These are phyloP conservation scores for Silurus lanzhouensis DNA, from an alignment of 2,797 vertebrate species.

Conservation along the genomic window DNA sequence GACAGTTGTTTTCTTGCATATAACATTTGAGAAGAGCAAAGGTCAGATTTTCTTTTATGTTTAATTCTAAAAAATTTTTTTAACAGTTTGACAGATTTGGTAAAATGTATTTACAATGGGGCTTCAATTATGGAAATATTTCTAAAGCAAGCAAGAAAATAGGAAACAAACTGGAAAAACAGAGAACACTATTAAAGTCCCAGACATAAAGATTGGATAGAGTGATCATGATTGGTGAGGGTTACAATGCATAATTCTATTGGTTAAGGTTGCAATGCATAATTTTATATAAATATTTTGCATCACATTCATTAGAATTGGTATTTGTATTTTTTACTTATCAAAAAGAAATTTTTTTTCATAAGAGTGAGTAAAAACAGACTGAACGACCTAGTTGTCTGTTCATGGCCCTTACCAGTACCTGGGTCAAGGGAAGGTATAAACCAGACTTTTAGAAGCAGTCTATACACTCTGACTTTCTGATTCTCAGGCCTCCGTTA, in stretches of 20 bases:
- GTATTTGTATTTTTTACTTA: not conserved
- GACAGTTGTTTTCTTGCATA: constrained; percentile 38
- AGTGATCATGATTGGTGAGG: not conserved
- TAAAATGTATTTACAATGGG: not conserved
- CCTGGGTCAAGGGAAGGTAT: constrained; percentile 71
- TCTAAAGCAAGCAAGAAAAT: not conserved
- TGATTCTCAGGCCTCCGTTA: constrained; percentile 68
- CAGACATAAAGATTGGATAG: not conserved
- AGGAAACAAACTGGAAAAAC: not conserved
- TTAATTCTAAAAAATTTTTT: too few relatives aligned
- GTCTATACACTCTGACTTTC: constrained; percentile 71
- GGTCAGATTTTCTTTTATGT: not conserved
- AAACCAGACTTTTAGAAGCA: constrained; percentile 69
- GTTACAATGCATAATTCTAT: not conserved
- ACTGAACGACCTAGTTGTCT: constrained; percentile 60
- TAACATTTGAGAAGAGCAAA: constrained; percentile 4
- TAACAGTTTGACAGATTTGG: not conserved
- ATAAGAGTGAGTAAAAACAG: constrained; percentile 36
- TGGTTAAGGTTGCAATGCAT: not conserved
- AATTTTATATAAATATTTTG: too few relatives aligned
- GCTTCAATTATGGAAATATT: not conserved
- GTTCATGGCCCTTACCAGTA: constrained; percentile 54
- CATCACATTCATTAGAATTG: too few relatives aligned
- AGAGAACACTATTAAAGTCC: not conserved
- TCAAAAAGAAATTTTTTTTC: not conserved